Evolutionary conservation across 2,113 vertebrate species (phyloP).

Genomic region (Caretta caretta): DNA sequence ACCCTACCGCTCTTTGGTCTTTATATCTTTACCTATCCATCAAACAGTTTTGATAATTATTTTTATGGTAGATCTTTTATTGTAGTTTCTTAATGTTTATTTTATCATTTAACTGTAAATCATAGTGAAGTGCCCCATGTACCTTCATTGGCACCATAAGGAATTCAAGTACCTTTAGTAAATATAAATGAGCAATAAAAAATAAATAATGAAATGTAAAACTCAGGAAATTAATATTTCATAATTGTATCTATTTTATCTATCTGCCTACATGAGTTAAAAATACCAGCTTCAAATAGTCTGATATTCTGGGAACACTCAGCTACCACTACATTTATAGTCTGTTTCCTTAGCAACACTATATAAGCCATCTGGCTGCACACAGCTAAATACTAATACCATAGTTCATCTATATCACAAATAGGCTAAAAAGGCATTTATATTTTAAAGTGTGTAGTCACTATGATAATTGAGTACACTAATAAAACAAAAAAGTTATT

Average conservation of each 20-base stretch:
- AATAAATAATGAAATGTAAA: conserved; percentile 55
- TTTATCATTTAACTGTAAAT: neutral
- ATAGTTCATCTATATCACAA: conserved; percentile 63
- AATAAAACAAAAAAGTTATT: conserved; percentile 31
- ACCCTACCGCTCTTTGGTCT: neutral
- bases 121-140: conserved; percentile 28
- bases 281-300: conserved; percentile 68
- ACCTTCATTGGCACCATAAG: neutral
- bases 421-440: conserved; percentile 59
- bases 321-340: conserved; percentile 74
- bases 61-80: conserved; percentile 10
- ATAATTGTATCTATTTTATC: conserved; percentile 51
- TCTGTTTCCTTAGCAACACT: conserved; percentile 75
- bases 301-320: conserved; percentile 72
- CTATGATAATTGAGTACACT: conserved; percentile 36
- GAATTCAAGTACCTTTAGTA: conserved; percentile 34
- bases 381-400: conserved; percentile 70
- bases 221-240: conserved; percentile 56
- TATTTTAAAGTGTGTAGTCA: conserved; percentile 60
- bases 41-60: neutral
- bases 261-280: conserved; percentile 59
- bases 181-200: conserved; percentile 60
- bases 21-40: neutral
- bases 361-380: conserved; percentile 71
- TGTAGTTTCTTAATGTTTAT: neutral